Evolutionary conservation across 2,113 vertebrate genomes (phyloP).

Genomic region (Eurypyga helias): DNA sequence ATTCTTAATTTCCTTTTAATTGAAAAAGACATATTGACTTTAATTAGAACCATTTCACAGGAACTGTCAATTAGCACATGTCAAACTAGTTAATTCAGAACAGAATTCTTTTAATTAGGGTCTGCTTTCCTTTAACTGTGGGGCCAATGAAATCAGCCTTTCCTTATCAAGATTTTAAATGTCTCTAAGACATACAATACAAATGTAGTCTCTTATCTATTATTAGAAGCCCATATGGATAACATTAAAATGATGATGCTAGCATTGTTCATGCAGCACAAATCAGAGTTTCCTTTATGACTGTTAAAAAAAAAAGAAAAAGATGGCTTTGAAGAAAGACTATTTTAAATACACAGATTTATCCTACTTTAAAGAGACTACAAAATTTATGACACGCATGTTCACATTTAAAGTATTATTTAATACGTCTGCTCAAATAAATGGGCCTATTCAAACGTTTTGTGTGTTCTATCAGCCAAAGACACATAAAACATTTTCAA

Average conservation of each 20-base stretch:
- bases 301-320: constrained; percentile 50
- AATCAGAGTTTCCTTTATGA: constrained; percentile 77
- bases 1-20: constrained; percentile 88
- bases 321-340: constrained; percentile 77
- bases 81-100: constrained; percentile 88
- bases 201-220: constrained; percentile 82
- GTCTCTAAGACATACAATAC: constrained; percentile 82
- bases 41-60: constrained; percentile 89
- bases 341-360: constrained; percentile 78
- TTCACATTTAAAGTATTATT: constrained; percentile 82
- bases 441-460: constrained; percentile 77
- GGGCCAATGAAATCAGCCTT: constrained; percentile 79
- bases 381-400: constrained; percentile 76
- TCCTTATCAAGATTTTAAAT: constrained; percentile 83
- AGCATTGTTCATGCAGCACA: constrained; percentile 79
- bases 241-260: constrained; percentile 91
- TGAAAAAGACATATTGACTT: constrained; percentile 89
- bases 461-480: constrained; percentile 76
- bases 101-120: constrained; percentile 87
- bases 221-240: constrained; percentile 89
- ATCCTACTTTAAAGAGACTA: constrained; percentile 76
- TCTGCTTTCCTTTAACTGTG: constrained; percentile 81
- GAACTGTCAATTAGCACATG: constrained; percentile 88
- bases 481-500: constrained; percentile 76
- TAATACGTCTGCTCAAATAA: constrained; percentile 79